phyloP scores from a whole-genome alignment of 1,140 invertebrate species.

The Coptotermes formosanus region DNA sequence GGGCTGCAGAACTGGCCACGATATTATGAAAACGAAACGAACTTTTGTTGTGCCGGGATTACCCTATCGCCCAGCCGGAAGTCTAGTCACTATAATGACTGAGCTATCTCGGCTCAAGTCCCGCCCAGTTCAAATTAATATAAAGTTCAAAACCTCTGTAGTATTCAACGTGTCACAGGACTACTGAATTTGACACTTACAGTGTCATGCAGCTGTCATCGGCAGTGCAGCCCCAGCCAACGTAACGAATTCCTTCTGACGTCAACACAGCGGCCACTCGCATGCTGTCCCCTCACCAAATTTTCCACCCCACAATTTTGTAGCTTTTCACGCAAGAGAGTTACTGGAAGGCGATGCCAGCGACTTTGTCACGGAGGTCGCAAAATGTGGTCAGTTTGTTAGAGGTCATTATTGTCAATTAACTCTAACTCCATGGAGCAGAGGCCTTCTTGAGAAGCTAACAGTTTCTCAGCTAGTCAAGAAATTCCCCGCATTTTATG shows the following conservation, averaged over 20 bases:
- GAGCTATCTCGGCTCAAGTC: no score
- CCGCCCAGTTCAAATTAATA: neutral
- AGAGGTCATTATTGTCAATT: neutral
- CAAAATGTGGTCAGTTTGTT: neutral
- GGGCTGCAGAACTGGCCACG: no score
- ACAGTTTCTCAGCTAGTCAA: no score
- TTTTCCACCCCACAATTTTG: neutral
- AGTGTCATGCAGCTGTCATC: neutral
- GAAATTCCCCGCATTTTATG: no score
- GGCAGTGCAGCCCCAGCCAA: neutral
- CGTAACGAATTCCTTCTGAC: neutral
- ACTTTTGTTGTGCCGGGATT: no score
- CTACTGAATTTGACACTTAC: neutral
- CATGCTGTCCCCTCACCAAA: neutral
- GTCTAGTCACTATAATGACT: no score
- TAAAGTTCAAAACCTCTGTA: neutral
- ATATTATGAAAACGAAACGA: no score
- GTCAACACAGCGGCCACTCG: neutral
- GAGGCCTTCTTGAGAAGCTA: no score
- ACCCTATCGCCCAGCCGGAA: no score
- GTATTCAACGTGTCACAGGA: neutral
- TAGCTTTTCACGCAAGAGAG: neutral
- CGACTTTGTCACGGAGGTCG: neutral
- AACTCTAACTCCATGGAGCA: no score
- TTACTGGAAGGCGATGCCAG: neutral